Base-by-base conservation (phyloP, 2,888 invertebrate species). In the Plebejus anna region DNA sequence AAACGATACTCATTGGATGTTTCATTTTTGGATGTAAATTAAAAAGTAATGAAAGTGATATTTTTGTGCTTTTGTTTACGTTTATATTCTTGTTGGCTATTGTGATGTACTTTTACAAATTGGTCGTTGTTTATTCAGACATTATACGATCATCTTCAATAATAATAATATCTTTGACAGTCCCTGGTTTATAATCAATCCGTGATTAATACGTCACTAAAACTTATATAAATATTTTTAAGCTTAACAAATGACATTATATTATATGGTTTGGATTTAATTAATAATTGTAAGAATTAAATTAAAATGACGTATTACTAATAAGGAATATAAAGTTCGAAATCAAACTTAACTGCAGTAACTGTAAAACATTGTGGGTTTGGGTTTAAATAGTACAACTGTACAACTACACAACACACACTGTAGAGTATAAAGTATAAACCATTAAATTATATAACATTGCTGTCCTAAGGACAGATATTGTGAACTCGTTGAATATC, bases 1-100 rank as follows among this genome's bases (percentile, higher is more conserved):
- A 51, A 51, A 51, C 73, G 73, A 71, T 71, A 71, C 38, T 71
- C 71, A 71, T 71, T 71, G 71, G 71, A 9, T n/a, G 71, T 71
- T 71, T 42, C 71, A 71, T 42, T 71, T 71, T 71, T 71, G 71
- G 42, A 71, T 42, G 71, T 42, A 71, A 42, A 71, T 42, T 71
- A 66, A 66, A 66, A 66, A 66, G 66, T 66, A 66, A 66, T 66
- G 66, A 66, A 16, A 66, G 66, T 66, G 66, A 66, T 66, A 66
- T 13, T 66, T 22, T 66, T 36, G 66, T 36, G 36, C 32, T 66
- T 66, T 66, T 66, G 32, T 36, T 66, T 66, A 36, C 66, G 13
- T 66, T 36, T 66, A 32, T 66, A 28, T 61, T 61, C 3, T 66
- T 66, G 16, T 66, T 66, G 5, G 32, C 32, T 66, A 28, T 66